Conservation (phyloP, 1,140 invertebrate species). For the Drosophila sp. region DNA sequence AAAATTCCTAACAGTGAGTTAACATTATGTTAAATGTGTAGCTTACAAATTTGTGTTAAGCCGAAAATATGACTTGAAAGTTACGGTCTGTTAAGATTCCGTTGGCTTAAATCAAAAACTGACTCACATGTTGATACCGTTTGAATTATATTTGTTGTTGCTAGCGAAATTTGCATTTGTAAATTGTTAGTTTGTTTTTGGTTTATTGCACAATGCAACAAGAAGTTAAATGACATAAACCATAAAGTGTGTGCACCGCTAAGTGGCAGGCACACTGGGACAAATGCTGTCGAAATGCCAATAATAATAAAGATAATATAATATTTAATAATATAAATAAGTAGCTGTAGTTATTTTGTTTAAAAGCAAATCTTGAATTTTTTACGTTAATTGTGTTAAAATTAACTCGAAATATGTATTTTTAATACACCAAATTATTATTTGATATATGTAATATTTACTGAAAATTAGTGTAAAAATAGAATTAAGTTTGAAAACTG, state of each 20-base stretch:
- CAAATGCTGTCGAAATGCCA: constrained; percentile 25
- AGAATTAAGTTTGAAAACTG: too few relatives aligned
- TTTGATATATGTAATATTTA: too few relatives aligned
- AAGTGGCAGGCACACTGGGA: constrained; percentile 20
- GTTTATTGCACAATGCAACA: constrained; percentile 72
- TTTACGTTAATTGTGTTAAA: too few relatives aligned
- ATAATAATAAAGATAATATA: not conserved
- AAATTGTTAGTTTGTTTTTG: constrained; percentile 63
- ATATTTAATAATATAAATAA: not conserved
- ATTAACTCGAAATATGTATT: too few relatives aligned
- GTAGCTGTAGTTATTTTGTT: not conserved
- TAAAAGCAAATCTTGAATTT: constrained; percentile 2
- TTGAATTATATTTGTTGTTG: constrained; percentile 7
- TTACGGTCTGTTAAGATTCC: not conserved
- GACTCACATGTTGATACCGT: constrained; percentile 18
- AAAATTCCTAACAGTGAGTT: too few relatives aligned
- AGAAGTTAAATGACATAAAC: constrained; percentile 70
- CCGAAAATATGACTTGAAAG: not conserved
- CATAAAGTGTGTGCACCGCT: constrained; percentile 54
- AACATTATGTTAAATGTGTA: too few relatives aligned
- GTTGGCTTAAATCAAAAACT: constrained; percentile 13
- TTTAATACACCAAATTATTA: too few relatives aligned
- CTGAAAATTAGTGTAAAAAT: too few relatives aligned
- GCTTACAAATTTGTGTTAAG: not conserved
- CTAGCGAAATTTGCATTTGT: constrained; percentile 66